These are phyloP conservation scores for Calameuta idolon DNA, from an alignment of 2,888 invertebrate genomes.

Conservation along the genomic window DNA sequence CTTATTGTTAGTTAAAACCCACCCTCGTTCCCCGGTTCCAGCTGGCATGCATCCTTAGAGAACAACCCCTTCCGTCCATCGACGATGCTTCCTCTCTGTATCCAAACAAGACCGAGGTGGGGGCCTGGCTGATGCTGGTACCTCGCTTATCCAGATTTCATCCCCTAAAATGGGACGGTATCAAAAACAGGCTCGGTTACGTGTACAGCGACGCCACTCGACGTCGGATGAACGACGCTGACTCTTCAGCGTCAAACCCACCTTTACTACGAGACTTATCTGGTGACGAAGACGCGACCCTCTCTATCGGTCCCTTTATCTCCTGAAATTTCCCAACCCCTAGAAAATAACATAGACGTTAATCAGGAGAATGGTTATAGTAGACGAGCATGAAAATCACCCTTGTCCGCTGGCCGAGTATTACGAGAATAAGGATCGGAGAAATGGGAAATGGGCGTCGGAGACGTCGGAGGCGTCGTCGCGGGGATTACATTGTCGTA, in stretches of 20 bases:
- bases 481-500: conserved; percentile 63
- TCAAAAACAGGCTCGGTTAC: conserved; percentile 20
- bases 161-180: conserved; percentile 16
- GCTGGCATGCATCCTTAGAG: conserved; percentile 29
- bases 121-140: not conserved
- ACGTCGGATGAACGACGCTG: conserved; percentile 5
- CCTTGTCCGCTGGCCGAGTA: not conserved
- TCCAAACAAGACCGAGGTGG: not conserved
- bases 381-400: not conserved
- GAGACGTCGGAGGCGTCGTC: conserved; percentile 29
- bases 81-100: not conserved
- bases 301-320: not conserved
- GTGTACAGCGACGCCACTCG: not conserved
- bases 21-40: conserved; percentile 24
- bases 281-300: not conserved
- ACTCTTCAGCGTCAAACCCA: not conserved
- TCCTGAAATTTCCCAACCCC: not conserved
- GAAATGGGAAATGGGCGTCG: conserved; percentile 14
- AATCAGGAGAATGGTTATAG: not conserved
- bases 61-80: conserved; percentile 19
- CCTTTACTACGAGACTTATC: not conserved
- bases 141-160: not conserved
- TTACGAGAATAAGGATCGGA: conserved; percentile 13
- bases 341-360: not conserved
- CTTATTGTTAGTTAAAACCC: conserved; percentile 45